Conservation (phyloP, 1,140 invertebrate species). For the Artemia franciscana region DNA sequence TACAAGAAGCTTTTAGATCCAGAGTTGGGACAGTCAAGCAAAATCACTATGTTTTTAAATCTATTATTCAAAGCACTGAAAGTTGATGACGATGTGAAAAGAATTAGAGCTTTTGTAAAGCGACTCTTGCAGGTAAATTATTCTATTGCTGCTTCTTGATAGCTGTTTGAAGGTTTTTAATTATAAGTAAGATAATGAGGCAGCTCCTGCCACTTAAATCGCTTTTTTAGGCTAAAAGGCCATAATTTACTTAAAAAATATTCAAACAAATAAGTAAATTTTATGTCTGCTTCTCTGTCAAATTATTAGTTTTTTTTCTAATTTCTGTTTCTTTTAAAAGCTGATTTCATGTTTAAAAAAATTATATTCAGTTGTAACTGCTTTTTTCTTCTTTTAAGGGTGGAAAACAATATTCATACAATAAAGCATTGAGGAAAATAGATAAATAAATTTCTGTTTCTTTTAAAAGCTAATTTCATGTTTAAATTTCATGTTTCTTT, state of each 20-base stretch:
- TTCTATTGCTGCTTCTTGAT: slow-evolving; percentile 7
- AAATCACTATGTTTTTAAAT: slow-evolving; percentile 61
- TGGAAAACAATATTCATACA: not conserved
- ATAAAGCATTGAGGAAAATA: not conserved
- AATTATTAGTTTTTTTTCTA: slow-evolving; percentile 1
- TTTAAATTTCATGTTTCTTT: too few species aligned
- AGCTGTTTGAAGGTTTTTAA: too few species aligned
- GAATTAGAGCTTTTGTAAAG: slow-evolving; percentile 69
- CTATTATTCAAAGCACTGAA: slow-evolving; percentile 62
- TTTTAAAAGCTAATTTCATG: too few species aligned
- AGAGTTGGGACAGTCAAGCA: slow-evolving; percentile 41
- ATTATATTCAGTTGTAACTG: not conserved
- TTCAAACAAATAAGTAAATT: too few species aligned
- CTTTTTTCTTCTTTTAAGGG: not conserved
- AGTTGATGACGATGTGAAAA: slow-evolving; percentile 39
- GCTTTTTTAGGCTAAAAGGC: not conserved
- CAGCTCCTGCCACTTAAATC: not conserved
- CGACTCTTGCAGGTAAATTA: slow-evolving; percentile 50
- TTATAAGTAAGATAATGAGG: not conserved
- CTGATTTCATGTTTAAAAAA: slow-evolving; percentile 3
- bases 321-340: slow-evolving; percentile 22
- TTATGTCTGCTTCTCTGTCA: not conserved
- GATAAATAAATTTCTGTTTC: too few species aligned
- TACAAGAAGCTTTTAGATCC: slow-evolving; percentile 66
- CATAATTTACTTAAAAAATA: not conserved